These are phyloP conservation scores for Toxotes chatareus DNA, from an alignment of 2,113 vertebrate genomes.

Conservation along the genomic window DNA sequence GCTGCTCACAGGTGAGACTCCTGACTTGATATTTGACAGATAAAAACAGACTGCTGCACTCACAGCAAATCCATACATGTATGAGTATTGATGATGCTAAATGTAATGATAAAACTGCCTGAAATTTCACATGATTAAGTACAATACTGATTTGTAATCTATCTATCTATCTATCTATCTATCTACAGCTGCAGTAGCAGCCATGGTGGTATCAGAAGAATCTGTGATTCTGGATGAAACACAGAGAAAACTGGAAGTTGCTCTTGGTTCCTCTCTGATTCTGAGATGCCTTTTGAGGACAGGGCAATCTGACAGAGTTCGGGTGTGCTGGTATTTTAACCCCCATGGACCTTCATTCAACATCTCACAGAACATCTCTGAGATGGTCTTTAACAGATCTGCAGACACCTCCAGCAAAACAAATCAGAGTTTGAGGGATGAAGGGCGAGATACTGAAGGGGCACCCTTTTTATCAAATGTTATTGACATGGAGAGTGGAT, in stretches of 20 bases:
- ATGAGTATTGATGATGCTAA: no score
- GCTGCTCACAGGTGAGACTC: slow-evolving; percentile 69
- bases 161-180: slow-evolving; percentile 5
- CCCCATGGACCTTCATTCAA: accelerated
- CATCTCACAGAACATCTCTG: accelerated
- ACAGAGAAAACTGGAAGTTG: accelerated
- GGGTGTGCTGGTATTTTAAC: slow-evolving; percentile 52
- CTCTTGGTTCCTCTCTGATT: slow-evolving; percentile 12
- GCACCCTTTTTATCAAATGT: slow-evolving; percentile 1
- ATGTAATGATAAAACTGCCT: background rate
- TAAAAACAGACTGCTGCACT: background rate
- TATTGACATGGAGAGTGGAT: slow-evolving; percentile 31
- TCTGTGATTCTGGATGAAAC: slow-evolving; percentile 7
- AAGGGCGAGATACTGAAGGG: accelerated
- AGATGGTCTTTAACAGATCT: accelerated
- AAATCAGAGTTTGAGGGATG: accelerated
- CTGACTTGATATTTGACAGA: background rate
- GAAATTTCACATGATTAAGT: background rate
- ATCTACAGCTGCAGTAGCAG: slow-evolving; percentile 10
- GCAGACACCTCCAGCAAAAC: accelerated
- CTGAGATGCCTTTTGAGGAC: slow-evolving; percentile 52
- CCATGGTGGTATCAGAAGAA: background rate
- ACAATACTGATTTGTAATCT: background rate
- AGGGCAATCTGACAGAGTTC: accelerated
- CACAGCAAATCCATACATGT: background rate